A percentile compares a stretch with the other conserved stretches of the same genome.
These are phyloP conservation scores for Dermolepida albohirtum DNA, from an alignment of 2,888 invertebrate genomes.

Conservation along the genomic window DNA sequence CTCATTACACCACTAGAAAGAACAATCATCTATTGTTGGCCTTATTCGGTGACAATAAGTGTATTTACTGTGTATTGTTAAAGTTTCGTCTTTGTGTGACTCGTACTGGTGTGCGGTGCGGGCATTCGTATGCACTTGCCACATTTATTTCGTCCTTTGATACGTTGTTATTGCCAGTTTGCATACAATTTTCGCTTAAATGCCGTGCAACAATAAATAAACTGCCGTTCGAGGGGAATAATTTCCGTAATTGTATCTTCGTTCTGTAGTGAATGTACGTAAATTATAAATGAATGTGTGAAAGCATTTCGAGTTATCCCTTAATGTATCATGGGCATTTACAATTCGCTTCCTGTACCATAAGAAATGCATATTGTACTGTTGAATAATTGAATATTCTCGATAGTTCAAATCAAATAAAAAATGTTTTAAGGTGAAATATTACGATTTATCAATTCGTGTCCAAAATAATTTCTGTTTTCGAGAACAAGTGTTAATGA, in stretches of 20 bases:
- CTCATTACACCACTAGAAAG: constrained; percentile 50
- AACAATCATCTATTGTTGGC: constrained; percentile 56
- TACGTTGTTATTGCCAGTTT: constrained; percentile 44
- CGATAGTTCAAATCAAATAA: too few species aligned
- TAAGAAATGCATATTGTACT: too few species aligned
- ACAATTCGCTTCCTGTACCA: too few species aligned
- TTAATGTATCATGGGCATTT: too few species aligned
- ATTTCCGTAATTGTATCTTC: not conserved
- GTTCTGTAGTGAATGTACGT: not conserved
- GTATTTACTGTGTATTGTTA: constrained; percentile 54
- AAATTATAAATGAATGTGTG: too few species aligned
- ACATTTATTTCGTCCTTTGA: constrained; percentile 14
- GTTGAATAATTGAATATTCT: too few species aligned
- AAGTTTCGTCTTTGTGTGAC: constrained; percentile 46
- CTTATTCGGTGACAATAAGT: constrained; percentile 54
- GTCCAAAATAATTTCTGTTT: too few species aligned
- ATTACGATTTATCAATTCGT: too few species aligned
- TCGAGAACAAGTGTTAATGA: too few species aligned
- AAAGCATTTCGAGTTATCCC: too few species aligned
- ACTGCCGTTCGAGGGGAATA: constrained; percentile 6
- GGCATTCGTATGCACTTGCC: not conserved
- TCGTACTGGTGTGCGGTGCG: not conserved
- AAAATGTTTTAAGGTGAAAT: too few species aligned
- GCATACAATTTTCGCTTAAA: constrained; percentile 35
- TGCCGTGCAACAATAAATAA: constrained; percentile 22